phyloP scores from a whole-genome alignment of 37 sponge, comb jelly and placozoan species.

The Bolinopsis microptera region DNA sequence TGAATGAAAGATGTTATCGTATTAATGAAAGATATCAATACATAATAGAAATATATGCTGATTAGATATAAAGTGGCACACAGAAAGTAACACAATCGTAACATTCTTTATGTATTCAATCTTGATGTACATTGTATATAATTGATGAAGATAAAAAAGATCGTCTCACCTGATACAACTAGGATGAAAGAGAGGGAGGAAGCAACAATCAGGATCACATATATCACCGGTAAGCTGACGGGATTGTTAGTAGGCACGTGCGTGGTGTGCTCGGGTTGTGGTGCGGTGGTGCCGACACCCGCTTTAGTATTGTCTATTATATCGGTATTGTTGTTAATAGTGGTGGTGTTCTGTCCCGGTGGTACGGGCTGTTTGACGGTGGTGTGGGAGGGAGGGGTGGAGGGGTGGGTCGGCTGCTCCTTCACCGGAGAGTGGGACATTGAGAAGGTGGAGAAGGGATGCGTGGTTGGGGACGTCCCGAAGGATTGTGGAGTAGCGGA shows the following conservation, averaged over 20 bases:
- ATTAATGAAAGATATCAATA: no score
- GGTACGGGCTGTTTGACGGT: background rate
- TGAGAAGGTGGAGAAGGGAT: slow-evolving; percentile 13
- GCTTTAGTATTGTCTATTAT: background rate
- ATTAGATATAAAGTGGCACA: no score
- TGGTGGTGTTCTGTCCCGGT: background rate
- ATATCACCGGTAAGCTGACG: slow-evolving; percentile 44
- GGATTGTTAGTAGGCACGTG: background rate
- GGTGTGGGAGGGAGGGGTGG: background rate
- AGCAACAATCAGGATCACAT: slow-evolving; percentile 43
- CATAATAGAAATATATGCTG: no score
- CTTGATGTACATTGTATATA: no score
- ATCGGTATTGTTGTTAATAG: background rate
- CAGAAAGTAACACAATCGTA: no score
- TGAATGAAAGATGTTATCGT: no score
- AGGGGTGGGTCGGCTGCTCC: background rate
- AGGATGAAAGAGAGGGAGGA: slow-evolving; percentile 32
- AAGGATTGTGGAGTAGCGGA: background rate
- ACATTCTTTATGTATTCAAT: no score
- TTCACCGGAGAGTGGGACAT: background rate
- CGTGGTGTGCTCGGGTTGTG: background rate
- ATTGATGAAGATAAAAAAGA: no score
- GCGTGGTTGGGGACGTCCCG: background rate
- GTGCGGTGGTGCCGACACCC: background rate
- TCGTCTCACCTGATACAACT: slow-evolving; percentile 40